Conservation (phyloP, 2,113 vertebrate species). For the Scartelaos histophorus region DNA sequence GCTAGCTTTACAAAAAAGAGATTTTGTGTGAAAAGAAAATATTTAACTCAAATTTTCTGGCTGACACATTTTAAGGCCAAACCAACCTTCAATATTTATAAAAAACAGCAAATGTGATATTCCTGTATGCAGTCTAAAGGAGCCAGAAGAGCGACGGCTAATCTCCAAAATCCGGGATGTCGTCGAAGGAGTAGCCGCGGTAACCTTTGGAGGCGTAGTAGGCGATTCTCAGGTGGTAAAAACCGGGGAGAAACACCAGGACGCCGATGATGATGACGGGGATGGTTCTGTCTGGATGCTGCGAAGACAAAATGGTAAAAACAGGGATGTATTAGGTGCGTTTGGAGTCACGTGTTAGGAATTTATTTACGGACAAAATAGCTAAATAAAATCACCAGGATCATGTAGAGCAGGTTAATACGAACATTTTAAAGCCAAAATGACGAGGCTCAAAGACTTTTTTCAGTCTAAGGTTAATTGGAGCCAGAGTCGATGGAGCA, state of each 20-base stretch:
- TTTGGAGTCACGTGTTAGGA: no score
- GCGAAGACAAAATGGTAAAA: conserved; percentile 21
- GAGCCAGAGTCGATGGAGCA: no score
- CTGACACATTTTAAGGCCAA: background rate
- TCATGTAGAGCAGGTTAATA: no score
- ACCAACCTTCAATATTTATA: background rate
- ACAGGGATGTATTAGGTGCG: no score
- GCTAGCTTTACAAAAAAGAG: background rate
- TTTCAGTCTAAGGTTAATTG: no score
- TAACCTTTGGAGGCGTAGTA: conserved; percentile 94
- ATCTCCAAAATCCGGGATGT: conserved; percentile 95
- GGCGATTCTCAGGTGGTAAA: conserved; percentile 95
- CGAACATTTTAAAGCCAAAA: no score
- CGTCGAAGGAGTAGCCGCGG: conserved; percentile 93
- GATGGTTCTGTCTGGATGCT: conserved; percentile 89
- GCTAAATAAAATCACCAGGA: no score
- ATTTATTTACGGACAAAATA: no score
- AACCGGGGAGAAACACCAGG: conserved; percentile 92
- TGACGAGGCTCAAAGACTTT: no score
- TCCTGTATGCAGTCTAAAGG: background rate
- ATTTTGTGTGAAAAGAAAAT: no score
- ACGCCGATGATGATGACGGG: conserved; percentile 92
- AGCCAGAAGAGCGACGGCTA: conserved; percentile 54
- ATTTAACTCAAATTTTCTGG: background rate
- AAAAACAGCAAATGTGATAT: background rate